Evolutionary conservation across 2,797 vertebrate genomes (phyloP).

Genomic region (Alectoris magna): DNA sequence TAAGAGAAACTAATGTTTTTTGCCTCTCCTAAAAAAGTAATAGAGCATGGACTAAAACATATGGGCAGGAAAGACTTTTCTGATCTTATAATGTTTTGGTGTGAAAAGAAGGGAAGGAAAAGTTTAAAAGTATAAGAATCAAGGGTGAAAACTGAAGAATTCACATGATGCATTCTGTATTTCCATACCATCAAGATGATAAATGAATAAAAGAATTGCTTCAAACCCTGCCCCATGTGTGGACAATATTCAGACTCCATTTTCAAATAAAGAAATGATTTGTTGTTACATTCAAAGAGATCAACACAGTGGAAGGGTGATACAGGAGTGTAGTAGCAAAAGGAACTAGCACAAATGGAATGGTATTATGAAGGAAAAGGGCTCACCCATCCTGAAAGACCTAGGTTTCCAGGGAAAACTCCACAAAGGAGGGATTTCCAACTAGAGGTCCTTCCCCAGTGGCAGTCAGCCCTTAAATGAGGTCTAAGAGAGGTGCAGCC

Average conservation of each 20-base stretch:
- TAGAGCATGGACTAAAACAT: fast-evolving
- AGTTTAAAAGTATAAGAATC: background rate
- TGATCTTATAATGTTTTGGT: background rate
- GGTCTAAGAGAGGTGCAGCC: too few species aligned
- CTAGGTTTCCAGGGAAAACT: too few species aligned
- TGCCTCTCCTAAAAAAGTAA: background rate
- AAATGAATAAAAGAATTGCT: background rate
- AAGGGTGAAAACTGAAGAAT: background rate
- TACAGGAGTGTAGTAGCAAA: too few species aligned
- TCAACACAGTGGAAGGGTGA: too few species aligned
- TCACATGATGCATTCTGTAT: background rate
- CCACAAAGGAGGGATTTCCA: too few species aligned
- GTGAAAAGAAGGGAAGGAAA: background rate
- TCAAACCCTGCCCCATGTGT: background rate
- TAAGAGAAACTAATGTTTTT: background rate
- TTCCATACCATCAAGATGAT: background rate
- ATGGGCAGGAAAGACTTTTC: background rate
- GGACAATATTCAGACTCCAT: background rate
- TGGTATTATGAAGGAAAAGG: too few species aligned
- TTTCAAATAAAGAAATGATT: background rate
- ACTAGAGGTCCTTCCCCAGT: too few species aligned
- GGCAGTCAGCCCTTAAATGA: too few species aligned
- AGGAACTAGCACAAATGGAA: too few species aligned
- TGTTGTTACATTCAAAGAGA: too few species aligned
- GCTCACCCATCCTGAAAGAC: too few species aligned